Evolutionary conservation across 2,888 invertebrate genomes (phyloP), one percentile per base, ranked within the genome.

Genomic region (Lochmaea crataegi): DNA sequence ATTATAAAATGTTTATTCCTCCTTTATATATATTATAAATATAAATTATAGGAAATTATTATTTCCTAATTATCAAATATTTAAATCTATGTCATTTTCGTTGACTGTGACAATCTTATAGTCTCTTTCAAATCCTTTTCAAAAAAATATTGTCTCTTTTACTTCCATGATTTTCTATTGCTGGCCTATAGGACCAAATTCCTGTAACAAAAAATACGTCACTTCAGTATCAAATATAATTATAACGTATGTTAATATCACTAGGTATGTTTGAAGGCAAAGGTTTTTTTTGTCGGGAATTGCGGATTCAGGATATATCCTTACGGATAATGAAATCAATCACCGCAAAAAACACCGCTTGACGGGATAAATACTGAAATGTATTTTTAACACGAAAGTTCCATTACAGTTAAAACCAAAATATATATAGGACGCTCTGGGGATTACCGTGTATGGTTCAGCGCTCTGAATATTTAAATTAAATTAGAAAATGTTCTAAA

Each of bases 21-120:
- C 12, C 11, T 45, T 16, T 68, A n/a, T 61, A 41, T 42, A 63
- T 53, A n/a, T 53, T 41, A 16, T 53, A 10, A 18, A 53, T 53
- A 18, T 0, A 3, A 45, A 32, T 32, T 48, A 14, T 48, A 48
- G 48, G 48, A 48, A 48, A 32, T 32, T 32, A 1, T n/a, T 1
- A 41, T 61, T 41, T 41, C 61, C 61, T 61, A 42, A 16, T 51
- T 18, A 41, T 22, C 53, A 56, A 53, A 53, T 18, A 53, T 48
- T 7, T 7, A 12, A 48, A 48, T 68, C 41, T 72, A 70, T 74
- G 70, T 68, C 74, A 74, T 74, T 45, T 63, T 74, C 53, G 45
- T 58, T 58, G 32, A 41, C 64, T 53, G 41, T 12, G 51, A 53
- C 41, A 63, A 38, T n/a, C 14, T 32, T 18, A 16, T 16, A 53